A percentile compares a stretch with the other conserved stretches of the same genome.
phyloP scores from a whole-genome alignment of 2,888 invertebrate species.

The Peribatodes rhomboidaria region DNA sequence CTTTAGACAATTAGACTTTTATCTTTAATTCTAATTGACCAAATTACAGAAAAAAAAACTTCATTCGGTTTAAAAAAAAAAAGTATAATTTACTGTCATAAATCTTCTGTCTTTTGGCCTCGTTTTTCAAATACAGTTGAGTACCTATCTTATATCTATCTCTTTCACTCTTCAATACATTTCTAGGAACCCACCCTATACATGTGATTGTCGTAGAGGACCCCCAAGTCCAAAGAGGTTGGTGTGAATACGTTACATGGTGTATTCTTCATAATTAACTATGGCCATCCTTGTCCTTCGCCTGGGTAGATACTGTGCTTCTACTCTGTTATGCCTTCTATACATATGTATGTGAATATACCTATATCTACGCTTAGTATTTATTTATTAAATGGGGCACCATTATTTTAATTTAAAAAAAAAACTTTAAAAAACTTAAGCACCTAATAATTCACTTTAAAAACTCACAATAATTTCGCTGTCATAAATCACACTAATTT shows the following conservation, averaged over 20 bases:
- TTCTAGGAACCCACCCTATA: conserved; percentile 16
- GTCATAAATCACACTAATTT: not conserved
- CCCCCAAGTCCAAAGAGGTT: conserved; percentile 25
- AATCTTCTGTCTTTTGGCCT: not conserved
- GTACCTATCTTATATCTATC: not conserved
- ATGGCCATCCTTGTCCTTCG: not conserved
- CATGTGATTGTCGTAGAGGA: conserved; percentile 15
- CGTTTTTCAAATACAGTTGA: not conserved
- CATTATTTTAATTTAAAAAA: no score
- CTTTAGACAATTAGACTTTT: no score
- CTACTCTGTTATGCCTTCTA: not conserved
- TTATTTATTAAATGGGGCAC: no score
- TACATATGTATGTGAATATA: not conserved
- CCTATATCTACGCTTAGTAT: no score
- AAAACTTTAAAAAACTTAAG: not conserved
- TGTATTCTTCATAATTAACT: not conserved
- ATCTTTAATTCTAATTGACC: no score
- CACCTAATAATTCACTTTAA: not conserved
- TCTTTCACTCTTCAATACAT: not conserved
- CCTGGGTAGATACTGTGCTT: not conserved
- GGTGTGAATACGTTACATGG: not conserved
- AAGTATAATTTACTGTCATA: no score
- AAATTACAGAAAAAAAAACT: no score
- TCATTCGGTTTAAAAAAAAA: no score
- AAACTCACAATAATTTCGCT: not conserved